Evolutionary conservation across 1,140 invertebrate genomes (phyloP), one percentile per base, ranked within the genome.

Genomic region (Geopemphigus sp.): DNA sequence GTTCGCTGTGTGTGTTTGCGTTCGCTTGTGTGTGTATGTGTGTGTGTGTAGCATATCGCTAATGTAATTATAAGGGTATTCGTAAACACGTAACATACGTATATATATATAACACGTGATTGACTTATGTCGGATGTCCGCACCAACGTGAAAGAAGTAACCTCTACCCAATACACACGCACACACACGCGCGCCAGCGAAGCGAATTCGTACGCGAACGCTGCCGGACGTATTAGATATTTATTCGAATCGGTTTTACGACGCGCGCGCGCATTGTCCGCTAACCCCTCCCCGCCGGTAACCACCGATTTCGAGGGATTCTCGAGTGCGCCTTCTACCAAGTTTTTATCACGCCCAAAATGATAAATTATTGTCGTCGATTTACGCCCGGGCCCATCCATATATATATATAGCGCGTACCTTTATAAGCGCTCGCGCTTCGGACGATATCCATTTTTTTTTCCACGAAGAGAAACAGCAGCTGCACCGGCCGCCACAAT

Each of bases 301-400:
- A 78, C 39, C 57, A 57, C 61, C 32, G 32, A 78, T n/a, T n/a
- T n/a, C n/a, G 39, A 57, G 74, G 74, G 57, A 19, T 45, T 45
- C 29, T 78, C 57, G 57, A 78, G 74, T 78, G 17, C 50, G 22
- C 17, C 12, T 57, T 76, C n/a, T 59, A 45, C 47, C 5, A 45
- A 56, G 72, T 56, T 76, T 76, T 76, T 76, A 76, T 76, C 74
- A 61, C 74, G 74, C 74, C 74, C 57, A 50, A 15, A 17, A 50
- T 78, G 74, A 78, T 78, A 78, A 78, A 78, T 78, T 72, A 72
- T 72, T 78, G 57, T 78, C 57, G 24, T 78, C 57, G 74, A n/a
- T 61, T 63, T 32, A 19, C 19, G 15, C 32, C n/a, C n/a, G 15
- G 19, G 10, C 24, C 3, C 29, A 17, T 32, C 19, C 11, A 26